Evolutionary conservation across 2,888 invertebrate species (phyloP).

Genomic region (Noctuana brunneofusca): DNA sequence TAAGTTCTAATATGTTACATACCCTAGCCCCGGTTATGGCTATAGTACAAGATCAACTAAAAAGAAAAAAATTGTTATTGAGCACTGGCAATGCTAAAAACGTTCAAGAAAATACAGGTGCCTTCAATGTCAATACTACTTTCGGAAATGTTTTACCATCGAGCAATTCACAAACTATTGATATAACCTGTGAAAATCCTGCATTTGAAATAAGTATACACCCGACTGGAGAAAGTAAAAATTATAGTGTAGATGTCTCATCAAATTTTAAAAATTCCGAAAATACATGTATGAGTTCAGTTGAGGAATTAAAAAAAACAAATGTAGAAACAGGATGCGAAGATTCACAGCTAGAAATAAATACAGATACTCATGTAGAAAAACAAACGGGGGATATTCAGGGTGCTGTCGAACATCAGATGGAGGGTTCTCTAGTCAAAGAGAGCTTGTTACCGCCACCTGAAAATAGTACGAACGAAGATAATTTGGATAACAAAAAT

Average conservation of each 20-base stretch:
- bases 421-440: background rate
- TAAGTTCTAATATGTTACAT: constrained; percentile 43
- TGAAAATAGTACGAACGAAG: background rate
- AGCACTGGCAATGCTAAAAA: background rate
- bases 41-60: constrained; percentile 50
- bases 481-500: background rate
- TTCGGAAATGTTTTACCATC: background rate
- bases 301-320: background rate
- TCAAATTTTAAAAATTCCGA: background rate
- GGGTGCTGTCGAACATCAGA: background rate
- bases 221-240: background rate
- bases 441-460: background rate
- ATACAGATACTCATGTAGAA: background rate
- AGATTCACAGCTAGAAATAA: background rate
- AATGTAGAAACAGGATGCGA: background rate
- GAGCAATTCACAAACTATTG: background rate
- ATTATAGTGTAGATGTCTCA: background rate
- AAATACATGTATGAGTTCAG: background rate
- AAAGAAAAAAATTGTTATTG: background rate
- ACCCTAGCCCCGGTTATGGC: constrained; percentile 48
- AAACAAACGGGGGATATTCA: background rate
- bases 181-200: background rate
- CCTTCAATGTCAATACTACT: background rate
- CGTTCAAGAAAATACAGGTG: background rate
- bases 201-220: background rate